phyloP scores from a whole-genome alignment of 1,140 invertebrate genomes.

The Tetramorium alpestre region DNA sequence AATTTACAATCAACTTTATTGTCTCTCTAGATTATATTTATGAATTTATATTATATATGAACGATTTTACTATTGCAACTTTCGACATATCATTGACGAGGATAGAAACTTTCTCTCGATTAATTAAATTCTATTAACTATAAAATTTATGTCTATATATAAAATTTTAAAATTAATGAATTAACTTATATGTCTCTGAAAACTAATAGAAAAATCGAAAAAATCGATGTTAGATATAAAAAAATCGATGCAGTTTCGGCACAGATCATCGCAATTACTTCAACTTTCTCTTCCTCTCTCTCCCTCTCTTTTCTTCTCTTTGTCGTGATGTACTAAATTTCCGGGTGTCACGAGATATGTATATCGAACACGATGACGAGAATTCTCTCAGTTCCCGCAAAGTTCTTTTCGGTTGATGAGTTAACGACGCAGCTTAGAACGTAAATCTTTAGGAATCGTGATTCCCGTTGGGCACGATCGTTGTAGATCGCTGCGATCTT shows the following conservation, averaged over 20 bases:
- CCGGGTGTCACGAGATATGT: conserved; percentile 73
- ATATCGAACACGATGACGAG: conserved; percentile 53
- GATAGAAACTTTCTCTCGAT: background rate
- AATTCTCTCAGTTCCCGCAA: conserved; percentile 15
- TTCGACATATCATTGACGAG: background rate
- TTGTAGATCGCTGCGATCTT: conserved; percentile 24
- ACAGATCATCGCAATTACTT: conserved; percentile 59
- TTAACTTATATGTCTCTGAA: background rate
- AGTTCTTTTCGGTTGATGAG: background rate
- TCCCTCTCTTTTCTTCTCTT: conserved; percentile 56
- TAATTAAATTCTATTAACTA: background rate
- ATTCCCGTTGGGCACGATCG: conserved; percentile 45
- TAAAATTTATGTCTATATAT: background rate
- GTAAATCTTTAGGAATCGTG: conserved; percentile 40
- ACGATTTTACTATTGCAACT: background rate
- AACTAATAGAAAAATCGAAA: background rate
- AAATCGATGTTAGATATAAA: background rate
- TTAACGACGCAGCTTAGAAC: conserved; percentile 18
- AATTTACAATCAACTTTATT: background rate
- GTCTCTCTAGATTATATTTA: background rate
- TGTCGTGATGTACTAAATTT: conserved; percentile 75
- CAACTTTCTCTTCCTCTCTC: conserved; percentile 75
- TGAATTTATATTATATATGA: background rate
- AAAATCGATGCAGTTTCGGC: conserved; percentile 70
- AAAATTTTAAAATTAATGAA: background rate